Evolutionary conservation across 2,888 invertebrate species (phyloP), one percentile per base, ranked within the genome.

Genomic region (Pachymerium ferrugineum): DNA sequence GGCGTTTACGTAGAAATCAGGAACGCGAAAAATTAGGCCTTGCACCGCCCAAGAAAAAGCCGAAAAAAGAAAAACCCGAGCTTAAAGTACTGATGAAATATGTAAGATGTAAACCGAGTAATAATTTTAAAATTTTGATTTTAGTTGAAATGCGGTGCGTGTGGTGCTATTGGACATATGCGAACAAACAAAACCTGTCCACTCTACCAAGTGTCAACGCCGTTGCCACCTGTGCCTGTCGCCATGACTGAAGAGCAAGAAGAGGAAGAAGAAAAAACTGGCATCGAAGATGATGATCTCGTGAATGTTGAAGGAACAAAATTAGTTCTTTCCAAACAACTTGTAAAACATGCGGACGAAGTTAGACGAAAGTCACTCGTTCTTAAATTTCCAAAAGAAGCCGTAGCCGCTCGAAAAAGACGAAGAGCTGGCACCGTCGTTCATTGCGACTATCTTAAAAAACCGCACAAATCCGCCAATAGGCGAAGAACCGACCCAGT

Each of bases 171-270:
- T 25, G 89, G 89, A 10, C 89, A 89, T 80, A 89, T 89, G 89
- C 82, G 97, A 73, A 99, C 98, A 0, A 99, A 99, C 84, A 97
- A 97, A 82, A 94, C 97, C 12, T 99, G 99, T 83, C 98, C 97
- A 0, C 83, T 94, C 71, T 99, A 97, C 83, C 92, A 92, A 75
- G 89, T 89, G 82, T 86, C 80, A 80, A 78, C 78, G n/a, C 77
- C 78, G 8, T 74, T 78, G 3, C 86, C 87, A 12, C 87, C 89
- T 0, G 86, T 90, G 47, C 88, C 87, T 78, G 88, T 88, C 1
- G 88, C 89, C 0, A 85, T 90, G 84, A 90, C 90, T 0, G 94
- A 94, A 79, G 92, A 93, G 79, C 89, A 93, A 79, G 86, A 86
- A 76, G 90, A 90, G 79, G 91, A 92, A 78, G 89, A 90, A 75